A percentile compares a stretch with the other conserved stretches of the same genome.
These are phyloP conservation scores for Aquatica leii DNA, from an alignment of 2,888 invertebrate species.

Conservation along the genomic window DNA sequence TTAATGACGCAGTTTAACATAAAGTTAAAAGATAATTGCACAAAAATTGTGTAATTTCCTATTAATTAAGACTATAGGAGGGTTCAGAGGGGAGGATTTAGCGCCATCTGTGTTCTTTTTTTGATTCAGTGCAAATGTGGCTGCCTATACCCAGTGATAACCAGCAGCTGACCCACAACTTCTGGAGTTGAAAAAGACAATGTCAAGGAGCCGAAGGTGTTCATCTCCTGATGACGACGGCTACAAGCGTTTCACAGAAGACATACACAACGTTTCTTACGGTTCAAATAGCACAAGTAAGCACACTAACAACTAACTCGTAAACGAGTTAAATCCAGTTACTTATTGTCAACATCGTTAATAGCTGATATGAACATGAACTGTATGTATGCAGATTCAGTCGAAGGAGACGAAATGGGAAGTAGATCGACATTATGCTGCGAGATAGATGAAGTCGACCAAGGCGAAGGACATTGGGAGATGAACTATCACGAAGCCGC, in stretches of 20 bases:
- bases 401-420: slow-evolving; percentile 70
- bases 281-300: slow-evolving; percentile 71
- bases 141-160: no score
- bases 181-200: no score
- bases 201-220: slow-evolving; percentile 54
- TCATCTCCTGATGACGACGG: slow-evolving; percentile 69
- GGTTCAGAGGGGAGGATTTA: no score
- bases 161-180: no score
- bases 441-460: slow-evolving; percentile 62
- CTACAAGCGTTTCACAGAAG: slow-evolving; percentile 72
- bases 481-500: slow-evolving; percentile 92
- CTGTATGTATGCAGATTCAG: no score
- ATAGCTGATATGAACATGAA: neutral
- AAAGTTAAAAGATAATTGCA: no score
- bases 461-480: slow-evolving; percentile 77
- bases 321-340: slow-evolving; percentile 24
- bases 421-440: slow-evolving; percentile 69
- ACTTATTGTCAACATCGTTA: neutral
- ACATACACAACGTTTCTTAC: slow-evolving; percentile 64
- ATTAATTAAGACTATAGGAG: no score
- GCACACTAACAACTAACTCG: slow-evolving; percentile 46
- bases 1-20: no score
- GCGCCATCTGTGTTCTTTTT: no score
- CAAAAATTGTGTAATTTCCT: no score
- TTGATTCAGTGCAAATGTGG: no score